A percentile compares a stretch with the other conserved stretches of the same genome.
phyloP scores from a whole-genome alignment of 2,888 invertebrate species.

The Notodonta ziczac region DNA sequence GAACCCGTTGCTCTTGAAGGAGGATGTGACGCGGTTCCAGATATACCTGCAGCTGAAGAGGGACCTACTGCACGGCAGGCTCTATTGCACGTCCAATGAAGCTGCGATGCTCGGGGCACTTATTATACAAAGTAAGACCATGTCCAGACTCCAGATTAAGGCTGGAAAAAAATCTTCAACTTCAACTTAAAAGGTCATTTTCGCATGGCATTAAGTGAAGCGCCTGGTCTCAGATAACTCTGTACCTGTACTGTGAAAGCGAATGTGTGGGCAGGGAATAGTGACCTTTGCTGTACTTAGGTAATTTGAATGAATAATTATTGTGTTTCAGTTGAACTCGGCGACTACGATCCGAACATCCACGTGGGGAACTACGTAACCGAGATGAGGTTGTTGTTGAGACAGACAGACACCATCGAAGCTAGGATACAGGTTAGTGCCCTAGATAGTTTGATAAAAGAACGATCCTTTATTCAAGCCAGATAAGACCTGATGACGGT shows the following conservation, averaged over 20 bases:
- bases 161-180: no score
- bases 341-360: conserved; percentile 95
- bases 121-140: conserved; percentile 93
- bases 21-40: conserved; percentile 97
- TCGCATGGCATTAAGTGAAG: no score
- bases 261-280: no score
- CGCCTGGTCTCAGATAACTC: no score
- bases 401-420: conserved; percentile 96
- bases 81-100: conserved; percentile 95
- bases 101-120: conserved; percentile 95
- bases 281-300: no score
- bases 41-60: conserved; percentile 96
- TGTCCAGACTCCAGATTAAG: not conserved
- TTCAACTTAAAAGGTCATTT: no score
- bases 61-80: conserved; percentile 96
- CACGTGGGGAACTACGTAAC: conserved; percentile 96
- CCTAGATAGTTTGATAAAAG: no score
- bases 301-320: no score
- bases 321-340: conserved; percentile 92
- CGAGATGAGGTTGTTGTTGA: conserved; percentile 94
- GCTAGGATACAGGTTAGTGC: conserved; percentile 91
- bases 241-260: no score
- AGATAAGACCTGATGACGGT: no score
- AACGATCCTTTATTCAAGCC: no score
- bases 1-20: conserved; percentile 96